Conservation (phyloP, 2,797 vertebrate species). For the Uromys caudimaculatus region DNA sequence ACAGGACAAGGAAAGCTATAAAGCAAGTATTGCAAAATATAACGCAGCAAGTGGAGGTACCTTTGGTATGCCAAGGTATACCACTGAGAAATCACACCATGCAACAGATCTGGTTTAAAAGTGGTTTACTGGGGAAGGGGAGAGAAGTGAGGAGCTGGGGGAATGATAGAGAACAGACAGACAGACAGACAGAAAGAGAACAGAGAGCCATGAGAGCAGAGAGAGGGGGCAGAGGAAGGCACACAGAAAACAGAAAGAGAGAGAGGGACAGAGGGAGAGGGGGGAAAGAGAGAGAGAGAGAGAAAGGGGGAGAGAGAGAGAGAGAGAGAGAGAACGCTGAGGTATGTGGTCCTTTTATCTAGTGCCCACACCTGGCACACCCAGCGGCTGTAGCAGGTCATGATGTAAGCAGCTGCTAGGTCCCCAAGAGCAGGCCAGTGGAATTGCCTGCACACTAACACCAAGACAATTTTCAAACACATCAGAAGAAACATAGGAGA, state of each 20-base stretch:
- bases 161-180: background rate
- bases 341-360: background rate
- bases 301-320: too few species aligned
- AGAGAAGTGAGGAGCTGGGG: background rate
- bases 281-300: too few species aligned
- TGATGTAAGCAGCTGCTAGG: background rate
- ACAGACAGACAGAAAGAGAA: background rate
- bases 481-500: background rate
- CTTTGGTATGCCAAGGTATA: background rate
- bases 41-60: background rate
- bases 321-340: too few species aligned
- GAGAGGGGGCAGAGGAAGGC: background rate
- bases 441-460: background rate
- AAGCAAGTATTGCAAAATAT: background rate
- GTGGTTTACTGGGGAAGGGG: background rate
- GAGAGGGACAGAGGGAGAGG: too few species aligned
- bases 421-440: background rate
- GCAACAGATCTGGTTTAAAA: background rate
- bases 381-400: background rate
- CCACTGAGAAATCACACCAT: background rate
- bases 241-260: background rate
- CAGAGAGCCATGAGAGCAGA: background rate
- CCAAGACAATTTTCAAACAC: background rate
- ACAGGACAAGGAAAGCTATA: background rate
- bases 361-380: background rate